These are phyloP conservation scores for Pomacea maculata DNA, from an alignment of 1,140 invertebrate species.

Conservation along the genomic window DNA sequence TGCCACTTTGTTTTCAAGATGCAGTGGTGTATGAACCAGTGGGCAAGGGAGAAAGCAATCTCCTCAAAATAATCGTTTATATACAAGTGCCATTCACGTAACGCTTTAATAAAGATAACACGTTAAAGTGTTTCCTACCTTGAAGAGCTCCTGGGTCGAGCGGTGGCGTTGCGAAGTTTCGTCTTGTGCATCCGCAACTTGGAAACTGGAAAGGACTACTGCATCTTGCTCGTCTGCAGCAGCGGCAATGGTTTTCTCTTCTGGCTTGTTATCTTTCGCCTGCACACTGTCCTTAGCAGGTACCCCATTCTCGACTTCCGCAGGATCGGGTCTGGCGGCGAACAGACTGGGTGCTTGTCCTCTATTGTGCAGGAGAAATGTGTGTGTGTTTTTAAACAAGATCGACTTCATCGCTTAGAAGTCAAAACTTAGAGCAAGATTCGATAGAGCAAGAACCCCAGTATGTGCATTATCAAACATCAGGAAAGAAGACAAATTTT, in stretches of 20 bases:
- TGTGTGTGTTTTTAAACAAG: too few relatives aligned
- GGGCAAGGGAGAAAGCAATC: too few relatives aligned
- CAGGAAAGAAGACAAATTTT: neutral
- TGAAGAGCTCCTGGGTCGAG: constrained; percentile 52
- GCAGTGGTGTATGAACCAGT: too few relatives aligned
- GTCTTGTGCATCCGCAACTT: constrained; percentile 21
- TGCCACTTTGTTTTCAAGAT: too few relatives aligned
- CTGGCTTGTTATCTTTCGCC: neutral
- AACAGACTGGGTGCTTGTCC: constrained; percentile 58
- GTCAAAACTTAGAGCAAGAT: too few relatives aligned
- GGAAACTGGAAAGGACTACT: constrained; percentile 8
- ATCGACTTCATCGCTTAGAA: too few relatives aligned
- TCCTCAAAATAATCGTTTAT: too few relatives aligned
- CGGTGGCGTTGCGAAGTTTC: constrained; percentile 38
- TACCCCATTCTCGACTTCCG: constrained; percentile 19
- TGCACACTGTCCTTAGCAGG: constrained; percentile 11
- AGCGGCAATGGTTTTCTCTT: neutral
- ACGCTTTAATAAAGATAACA: too few relatives aligned
- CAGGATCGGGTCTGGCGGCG: constrained; percentile 20
- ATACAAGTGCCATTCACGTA: too few relatives aligned
- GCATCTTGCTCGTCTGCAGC: neutral
- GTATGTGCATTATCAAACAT: neutral
- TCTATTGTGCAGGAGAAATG: constrained; percentile 30
- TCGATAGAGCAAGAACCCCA: too few relatives aligned
- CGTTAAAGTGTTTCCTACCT: constrained; percentile 2